Percentiles rank a stretch among this genome's conserved stretches.
phyloP scores from a whole-genome alignment of 2,888 invertebrate genomes.

The Nowickia ferox region DNA sequence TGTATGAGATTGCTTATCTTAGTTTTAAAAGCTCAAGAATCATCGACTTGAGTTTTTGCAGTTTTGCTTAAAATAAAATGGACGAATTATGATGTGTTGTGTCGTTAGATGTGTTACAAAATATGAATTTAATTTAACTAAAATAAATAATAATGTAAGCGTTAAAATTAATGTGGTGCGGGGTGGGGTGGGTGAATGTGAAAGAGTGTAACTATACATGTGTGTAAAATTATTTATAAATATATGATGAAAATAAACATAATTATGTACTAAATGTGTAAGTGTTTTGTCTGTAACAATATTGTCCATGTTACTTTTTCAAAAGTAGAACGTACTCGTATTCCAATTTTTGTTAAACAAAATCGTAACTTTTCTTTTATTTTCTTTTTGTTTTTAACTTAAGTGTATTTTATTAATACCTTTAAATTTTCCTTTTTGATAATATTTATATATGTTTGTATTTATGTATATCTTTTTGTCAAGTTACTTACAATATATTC shows the following conservation, averaged over 20 bases:
- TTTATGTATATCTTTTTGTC: slow-evolving; percentile 7
- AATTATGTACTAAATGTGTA: slow-evolving; percentile 24
- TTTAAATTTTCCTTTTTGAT: slow-evolving; percentile 22
- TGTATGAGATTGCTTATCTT: slow-evolving; percentile 38
- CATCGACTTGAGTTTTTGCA: background rate
- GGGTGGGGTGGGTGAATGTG: background rate
- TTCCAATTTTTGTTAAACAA: slow-evolving; percentile 63
- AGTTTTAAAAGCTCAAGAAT: slow-evolving; percentile 20
- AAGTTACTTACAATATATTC: slow-evolving; percentile 70
- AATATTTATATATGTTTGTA: background rate
- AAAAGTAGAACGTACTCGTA: slow-evolving; percentile 31
- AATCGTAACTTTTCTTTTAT: slow-evolving; percentile 71
- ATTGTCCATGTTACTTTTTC: slow-evolving; percentile 66
- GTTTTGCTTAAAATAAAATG: slow-evolving; percentile 74
- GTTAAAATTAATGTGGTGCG: slow-evolving; percentile 12
- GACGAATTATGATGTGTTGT: slow-evolving; percentile 80
- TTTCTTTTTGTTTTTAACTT: slow-evolving; percentile 56
- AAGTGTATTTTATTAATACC: slow-evolving; percentile 30
- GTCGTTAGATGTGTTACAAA: slow-evolving; percentile 70
- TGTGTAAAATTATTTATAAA: slow-evolving; percentile 66
- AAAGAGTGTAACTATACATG: slow-evolving; percentile 34
- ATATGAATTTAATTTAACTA: slow-evolving; percentile 53
- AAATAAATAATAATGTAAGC: slow-evolving; percentile 23
- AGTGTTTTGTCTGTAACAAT: slow-evolving; percentile 61
- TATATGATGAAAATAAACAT: slow-evolving; percentile 16